These are phyloP conservation scores for Magallana gigas DNA, from an alignment of 1,140 invertebrate species.

Conservation along the genomic window DNA sequence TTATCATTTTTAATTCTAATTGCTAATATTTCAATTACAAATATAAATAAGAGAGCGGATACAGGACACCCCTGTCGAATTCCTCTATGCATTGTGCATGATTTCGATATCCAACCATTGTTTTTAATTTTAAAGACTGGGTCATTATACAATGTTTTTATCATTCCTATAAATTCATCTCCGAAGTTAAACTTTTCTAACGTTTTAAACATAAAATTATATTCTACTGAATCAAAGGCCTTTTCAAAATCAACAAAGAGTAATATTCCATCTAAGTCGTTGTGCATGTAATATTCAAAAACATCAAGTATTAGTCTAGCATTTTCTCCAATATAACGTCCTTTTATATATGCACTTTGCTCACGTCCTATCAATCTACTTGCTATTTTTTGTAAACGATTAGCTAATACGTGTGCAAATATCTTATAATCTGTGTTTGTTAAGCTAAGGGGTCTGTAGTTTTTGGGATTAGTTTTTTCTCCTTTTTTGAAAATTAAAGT, in stretches of 20 bases:
- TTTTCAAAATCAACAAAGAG: not conserved
- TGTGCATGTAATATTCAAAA: not conserved
- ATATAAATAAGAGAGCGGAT: not conserved
- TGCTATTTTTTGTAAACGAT: not conserved
- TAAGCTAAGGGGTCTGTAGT: not conserved
- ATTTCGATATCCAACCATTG: not conserved
- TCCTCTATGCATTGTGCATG: not conserved
- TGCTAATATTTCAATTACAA: not conserved
- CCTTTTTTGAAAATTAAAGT: not conserved
- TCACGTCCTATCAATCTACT: not conserved
- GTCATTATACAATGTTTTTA: not conserved
- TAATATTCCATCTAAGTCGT: not conserved
- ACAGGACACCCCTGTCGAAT: not conserved
- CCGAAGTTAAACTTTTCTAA: not conserved
- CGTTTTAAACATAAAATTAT: not conserved
- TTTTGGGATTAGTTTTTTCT: not conserved
- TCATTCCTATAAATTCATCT: not conserved
- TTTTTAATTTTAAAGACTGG: not conserved
- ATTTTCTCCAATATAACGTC: too few relatives aligned
- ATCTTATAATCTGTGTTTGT: not conserved
- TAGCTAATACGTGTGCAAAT: not conserved
- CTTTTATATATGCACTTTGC: not conserved
- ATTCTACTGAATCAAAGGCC: not conserved
- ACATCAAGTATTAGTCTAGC: too few relatives aligned
- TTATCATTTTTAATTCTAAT: not conserved